phyloP scores from a whole-genome alignment of 2,888 invertebrate species.

The Ophion ventricosus region DNA sequence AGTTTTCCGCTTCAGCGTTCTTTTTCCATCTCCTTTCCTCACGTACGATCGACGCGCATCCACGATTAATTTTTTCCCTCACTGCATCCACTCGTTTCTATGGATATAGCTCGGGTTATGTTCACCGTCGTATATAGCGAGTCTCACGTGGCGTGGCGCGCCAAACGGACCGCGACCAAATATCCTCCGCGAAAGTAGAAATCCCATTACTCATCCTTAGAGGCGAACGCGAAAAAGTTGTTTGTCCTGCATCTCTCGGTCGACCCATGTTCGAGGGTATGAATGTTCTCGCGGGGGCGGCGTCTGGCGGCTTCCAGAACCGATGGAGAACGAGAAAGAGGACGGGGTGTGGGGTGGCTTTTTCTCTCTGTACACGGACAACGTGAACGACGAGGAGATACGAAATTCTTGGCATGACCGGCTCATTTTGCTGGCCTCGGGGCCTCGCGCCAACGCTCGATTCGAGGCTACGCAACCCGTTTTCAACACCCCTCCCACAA shows the following conservation, averaged over 20 bases:
- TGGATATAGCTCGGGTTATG: slow-evolving; percentile 62
- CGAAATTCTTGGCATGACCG: slow-evolving; percentile 79
- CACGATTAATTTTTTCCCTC: slow-evolving; percentile 29
- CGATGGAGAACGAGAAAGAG: slow-evolving; percentile 56
- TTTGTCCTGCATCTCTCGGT: slow-evolving; percentile 79
- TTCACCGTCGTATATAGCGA: slow-evolving; percentile 64
- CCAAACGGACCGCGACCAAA: slow-evolving; percentile 78
- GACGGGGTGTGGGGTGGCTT: slow-evolving; percentile 44
- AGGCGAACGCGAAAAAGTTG: slow-evolving; percentile 80
- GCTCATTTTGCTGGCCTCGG: slow-evolving; percentile 76
- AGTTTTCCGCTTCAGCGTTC: not conserved
- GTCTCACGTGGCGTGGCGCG: slow-evolving; percentile 74
- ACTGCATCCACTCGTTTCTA: slow-evolving; percentile 7
- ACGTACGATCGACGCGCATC: slow-evolving; percentile 40
- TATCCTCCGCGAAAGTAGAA: slow-evolving; percentile 78
- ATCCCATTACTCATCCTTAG: slow-evolving; percentile 77
- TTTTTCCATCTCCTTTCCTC: slow-evolving; percentile 39
- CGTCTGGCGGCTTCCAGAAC: slow-evolving; percentile 63
- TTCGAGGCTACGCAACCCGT: slow-evolving; percentile 67
- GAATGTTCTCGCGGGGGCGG: slow-evolving; percentile 60
- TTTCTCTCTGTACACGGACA: slow-evolving; percentile 50
- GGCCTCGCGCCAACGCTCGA: slow-evolving; percentile 73
- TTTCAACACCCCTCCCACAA: slow-evolving; percentile 36
- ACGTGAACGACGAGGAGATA: slow-evolving; percentile 71
- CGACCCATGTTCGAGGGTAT: slow-evolving; percentile 67